Conservation (phyloP, 2,797 vertebrate species). For the Anas bahamensis region DNA sequence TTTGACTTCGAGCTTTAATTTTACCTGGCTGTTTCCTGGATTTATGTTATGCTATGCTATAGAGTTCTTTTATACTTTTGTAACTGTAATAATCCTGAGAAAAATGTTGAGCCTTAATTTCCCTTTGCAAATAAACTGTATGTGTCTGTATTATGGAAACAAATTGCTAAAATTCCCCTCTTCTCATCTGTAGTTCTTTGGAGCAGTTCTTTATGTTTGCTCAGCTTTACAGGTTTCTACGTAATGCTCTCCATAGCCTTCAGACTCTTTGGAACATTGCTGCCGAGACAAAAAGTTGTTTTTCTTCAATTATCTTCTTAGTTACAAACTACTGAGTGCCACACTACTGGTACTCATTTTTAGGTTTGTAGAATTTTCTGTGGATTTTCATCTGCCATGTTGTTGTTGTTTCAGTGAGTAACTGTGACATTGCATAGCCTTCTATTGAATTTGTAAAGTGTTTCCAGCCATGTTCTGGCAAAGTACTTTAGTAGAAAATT, state of each 20-base stretch:
- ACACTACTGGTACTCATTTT: neutral
- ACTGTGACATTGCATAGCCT: neutral
- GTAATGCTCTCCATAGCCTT: neutral
- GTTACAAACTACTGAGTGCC: neutral
- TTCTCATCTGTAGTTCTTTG: neutral
- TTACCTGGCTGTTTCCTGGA: neutral
- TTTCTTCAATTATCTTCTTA: neutral
- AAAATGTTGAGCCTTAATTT: neutral
- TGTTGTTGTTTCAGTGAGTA: conserved; percentile 37
- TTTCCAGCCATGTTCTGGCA: conserved; percentile 15
- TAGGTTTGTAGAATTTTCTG: neutral
- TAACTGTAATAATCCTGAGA: neutral
- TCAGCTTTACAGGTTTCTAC: neutral
- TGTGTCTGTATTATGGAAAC: neutral
- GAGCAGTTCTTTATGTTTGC: neutral
- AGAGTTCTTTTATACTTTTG: neutral
- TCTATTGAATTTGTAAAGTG: neutral
- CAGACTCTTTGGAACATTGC: neutral
- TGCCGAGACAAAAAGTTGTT: neutral
- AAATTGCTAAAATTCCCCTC: neutral
- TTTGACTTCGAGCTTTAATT: neutral
- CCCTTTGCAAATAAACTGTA: neutral
- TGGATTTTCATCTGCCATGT: conserved; percentile 46
- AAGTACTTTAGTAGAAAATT: conserved; percentile 14
- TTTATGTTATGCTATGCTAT: neutral